Percentiles rank a stretch among this genome's conserved stretches.
phyloP scores from a whole-genome alignment of 2,113 vertebrate species.

The Ailuropoda melanoleuca region DNA sequence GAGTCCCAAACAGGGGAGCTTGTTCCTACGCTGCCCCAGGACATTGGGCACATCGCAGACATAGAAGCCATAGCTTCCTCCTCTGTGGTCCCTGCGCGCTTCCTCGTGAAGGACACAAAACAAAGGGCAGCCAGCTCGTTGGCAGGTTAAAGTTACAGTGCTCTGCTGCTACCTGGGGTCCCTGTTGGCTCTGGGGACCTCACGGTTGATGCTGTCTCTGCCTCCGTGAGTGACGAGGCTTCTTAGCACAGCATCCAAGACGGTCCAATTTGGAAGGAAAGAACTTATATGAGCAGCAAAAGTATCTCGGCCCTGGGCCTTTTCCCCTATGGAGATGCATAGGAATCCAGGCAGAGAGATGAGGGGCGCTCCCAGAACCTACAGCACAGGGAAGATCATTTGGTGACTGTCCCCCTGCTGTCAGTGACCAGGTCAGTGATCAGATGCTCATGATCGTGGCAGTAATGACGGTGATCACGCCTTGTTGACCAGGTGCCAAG shows the following conservation, averaged over 20 bases:
- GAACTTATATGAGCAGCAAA: not conserved
- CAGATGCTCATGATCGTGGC: too few species aligned
- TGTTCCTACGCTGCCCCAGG: not conserved
- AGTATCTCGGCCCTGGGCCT: not conserved
- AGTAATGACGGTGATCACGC: fast-evolving
- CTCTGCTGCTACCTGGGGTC: fast-evolving
- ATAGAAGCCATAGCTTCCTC: not conserved
- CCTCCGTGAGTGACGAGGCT: not conserved
- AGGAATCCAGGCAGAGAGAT: not conserved
- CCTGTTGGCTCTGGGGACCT: not conserved
- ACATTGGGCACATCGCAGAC: not conserved
- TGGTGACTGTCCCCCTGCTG: not conserved
- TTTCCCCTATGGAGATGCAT: not conserved
- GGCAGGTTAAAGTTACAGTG: too few species aligned
- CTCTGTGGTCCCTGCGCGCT: not conserved
- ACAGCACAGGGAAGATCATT: too few species aligned
- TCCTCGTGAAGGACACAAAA: not conserved
- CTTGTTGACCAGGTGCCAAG: fast-evolving
- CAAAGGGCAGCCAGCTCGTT: not conserved
- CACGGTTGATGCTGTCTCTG: not conserved
- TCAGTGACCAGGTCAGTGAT: not conserved
- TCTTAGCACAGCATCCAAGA: not conserved
- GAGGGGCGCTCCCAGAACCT: not conserved
- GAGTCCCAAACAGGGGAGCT: not conserved
- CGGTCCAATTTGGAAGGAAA: not conserved